Conservation (phyloP, 2,888 invertebrate species). For the Cerceris rybyensis region DNA sequence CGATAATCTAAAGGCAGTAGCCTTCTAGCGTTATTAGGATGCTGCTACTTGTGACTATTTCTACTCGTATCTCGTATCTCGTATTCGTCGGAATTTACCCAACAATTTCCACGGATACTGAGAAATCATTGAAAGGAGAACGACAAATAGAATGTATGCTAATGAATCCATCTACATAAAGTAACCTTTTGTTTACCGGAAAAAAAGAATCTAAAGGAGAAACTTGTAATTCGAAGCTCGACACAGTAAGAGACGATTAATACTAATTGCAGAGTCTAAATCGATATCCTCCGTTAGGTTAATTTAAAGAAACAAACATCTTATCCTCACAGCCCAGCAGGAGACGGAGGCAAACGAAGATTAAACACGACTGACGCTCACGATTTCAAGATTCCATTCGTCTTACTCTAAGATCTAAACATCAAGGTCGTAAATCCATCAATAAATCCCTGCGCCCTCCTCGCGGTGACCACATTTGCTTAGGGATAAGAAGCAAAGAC, state of each 20-base stretch:
- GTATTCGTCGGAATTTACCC: neutral
- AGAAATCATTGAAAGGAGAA: neutral
- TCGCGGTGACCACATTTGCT: constrained; percentile 77
- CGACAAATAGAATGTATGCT: neutral
- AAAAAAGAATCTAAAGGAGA: too few relatives aligned
- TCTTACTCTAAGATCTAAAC: constrained; percentile 68
- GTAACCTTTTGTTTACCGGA: neutral
- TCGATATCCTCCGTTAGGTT: neutral
- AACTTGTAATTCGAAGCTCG: neutral
- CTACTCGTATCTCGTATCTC: neutral
- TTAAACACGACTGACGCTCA: constrained; percentile 56
- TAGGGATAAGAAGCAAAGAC: constrained; percentile 80
- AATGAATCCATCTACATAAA: neutral
- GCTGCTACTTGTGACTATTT: constrained; percentile 19
- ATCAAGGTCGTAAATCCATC: constrained; percentile 77
- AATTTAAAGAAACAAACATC: neutral
- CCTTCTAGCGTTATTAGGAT: constrained; percentile 26
- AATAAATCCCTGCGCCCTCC: constrained; percentile 77
- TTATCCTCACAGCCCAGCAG: neutral
- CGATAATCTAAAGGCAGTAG: constrained; percentile 60
- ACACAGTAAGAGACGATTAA: neutral
- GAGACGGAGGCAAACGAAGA: constrained; percentile 36
- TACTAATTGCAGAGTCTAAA: neutral
- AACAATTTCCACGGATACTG: neutral
- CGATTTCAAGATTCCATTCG: constrained; percentile 68